Evolutionary conservation across 1,140 invertebrate genomes (phyloP).

Genomic region (Schlechtendalia chinensis): DNA sequence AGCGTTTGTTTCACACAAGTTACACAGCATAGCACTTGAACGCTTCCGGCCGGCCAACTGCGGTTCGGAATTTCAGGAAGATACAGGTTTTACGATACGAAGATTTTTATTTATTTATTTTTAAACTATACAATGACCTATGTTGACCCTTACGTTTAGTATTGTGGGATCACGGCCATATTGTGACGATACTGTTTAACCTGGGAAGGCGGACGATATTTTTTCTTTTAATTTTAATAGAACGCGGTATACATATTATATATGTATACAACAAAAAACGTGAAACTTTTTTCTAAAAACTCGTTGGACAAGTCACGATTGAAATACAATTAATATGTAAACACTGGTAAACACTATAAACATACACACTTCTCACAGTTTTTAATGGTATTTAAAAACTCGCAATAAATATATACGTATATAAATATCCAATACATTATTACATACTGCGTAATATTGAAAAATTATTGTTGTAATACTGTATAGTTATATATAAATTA

Average conservation of each 20-base stretch:
- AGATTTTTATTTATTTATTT: constrained; percentile 5
- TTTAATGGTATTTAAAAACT: neutral
- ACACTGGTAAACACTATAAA: neutral
- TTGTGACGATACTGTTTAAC: neutral
- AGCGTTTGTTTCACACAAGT: constrained; percentile 29
- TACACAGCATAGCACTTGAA: constrained; percentile 29
- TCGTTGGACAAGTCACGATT: constrained; percentile 8
- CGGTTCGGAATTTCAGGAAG: constrained; percentile 33
- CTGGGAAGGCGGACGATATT: neutral
- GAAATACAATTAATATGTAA: neutral
- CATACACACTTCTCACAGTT: neutral
- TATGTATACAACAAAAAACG: neutral
- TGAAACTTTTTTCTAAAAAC: constrained; percentile 35
- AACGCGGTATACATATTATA: neutral
- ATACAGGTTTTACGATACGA: constrained; percentile 36
- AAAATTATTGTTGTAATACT: too few species aligned
- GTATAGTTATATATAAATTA: too few species aligned
- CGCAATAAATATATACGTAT: neutral
- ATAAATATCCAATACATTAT: too few species aligned
- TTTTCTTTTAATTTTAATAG: neutral
- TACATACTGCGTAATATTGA: too few species aligned
- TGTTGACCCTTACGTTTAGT: constrained; percentile 15
- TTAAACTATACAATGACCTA: constrained; percentile 23
- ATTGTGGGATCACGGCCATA: neutral
- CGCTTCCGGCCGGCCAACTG: constrained; percentile 33